Evolutionary conservation across 2,888 invertebrate species (phyloP).

Genomic region (Tinea trinotella): DNA sequence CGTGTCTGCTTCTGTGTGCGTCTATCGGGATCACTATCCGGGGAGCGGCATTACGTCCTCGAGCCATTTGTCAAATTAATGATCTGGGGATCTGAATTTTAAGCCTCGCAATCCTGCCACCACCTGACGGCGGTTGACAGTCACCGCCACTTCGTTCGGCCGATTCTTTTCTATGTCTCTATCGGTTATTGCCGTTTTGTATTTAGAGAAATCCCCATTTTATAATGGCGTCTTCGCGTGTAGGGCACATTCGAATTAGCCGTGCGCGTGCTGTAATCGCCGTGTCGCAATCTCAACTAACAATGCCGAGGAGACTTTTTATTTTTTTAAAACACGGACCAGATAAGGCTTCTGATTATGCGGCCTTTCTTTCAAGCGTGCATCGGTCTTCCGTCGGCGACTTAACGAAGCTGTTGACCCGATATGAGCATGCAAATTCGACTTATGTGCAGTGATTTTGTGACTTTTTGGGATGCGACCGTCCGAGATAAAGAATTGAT

Average conservation of each 20-base stretch:
- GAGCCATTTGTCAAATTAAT: conserved; percentile 63
- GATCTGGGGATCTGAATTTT: conserved; percentile 53
- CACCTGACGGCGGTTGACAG: conserved; percentile 25
- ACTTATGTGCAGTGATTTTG: conserved; percentile 19
- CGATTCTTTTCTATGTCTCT: conserved; percentile 15
- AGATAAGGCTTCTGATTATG: conserved; percentile 46
- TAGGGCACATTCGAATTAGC: conserved; percentile 46
- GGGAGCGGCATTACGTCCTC: conserved; percentile 29
- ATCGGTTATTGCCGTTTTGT: conserved; percentile 11
- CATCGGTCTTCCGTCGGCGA: conserved; percentile 31
- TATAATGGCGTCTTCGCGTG: conserved; percentile 53
- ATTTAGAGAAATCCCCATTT: conserved; percentile 4
- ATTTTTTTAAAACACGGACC: conserved; percentile 31
- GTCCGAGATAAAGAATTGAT: conserved; percentile 45
- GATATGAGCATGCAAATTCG: conserved; percentile 18
- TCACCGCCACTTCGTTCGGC: conserved; percentile 26
- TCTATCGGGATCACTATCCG: conserved; percentile 24
- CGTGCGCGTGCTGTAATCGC: conserved; percentile 42
- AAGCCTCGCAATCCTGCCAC: conserved; percentile 26
- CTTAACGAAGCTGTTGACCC: conserved; percentile 23
- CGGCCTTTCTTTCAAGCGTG: conserved; percentile 36
- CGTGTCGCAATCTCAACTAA: conserved; percentile 47
- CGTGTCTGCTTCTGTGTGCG: conserved; percentile 1
- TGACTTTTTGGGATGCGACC: conserved; percentile 19
- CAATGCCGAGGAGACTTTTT: conserved; percentile 41